A percentile compares a stretch with the other conserved stretches of the same genome.
Conservation (phyloP, 1,140 invertebrate species). For the Cydia amplana region DNA sequence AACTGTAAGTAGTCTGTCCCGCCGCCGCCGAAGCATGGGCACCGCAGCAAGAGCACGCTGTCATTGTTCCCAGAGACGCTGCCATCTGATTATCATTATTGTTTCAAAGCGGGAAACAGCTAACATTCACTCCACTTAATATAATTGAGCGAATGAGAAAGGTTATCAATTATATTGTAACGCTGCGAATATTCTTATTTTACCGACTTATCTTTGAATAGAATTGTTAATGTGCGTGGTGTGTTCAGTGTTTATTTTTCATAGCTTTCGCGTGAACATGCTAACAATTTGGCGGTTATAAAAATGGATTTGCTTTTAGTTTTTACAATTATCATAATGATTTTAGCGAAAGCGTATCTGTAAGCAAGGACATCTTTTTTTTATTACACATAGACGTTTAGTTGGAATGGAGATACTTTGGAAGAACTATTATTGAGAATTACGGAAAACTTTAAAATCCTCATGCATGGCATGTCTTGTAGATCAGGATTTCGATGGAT, state of each 20-base stretch:
- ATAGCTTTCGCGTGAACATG: constrained; percentile 25
- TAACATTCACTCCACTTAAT: constrained; percentile 75
- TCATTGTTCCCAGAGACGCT: constrained; percentile 72
- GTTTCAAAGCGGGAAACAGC: constrained; percentile 73
- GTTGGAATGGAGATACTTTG: neutral
- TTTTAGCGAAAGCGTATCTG: neutral
- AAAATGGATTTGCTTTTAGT: neutral
- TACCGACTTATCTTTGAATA: constrained; percentile 27
- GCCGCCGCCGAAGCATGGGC: constrained; percentile 42
- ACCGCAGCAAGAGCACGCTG: constrained; percentile 57
- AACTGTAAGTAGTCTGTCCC: constrained; percentile 25
- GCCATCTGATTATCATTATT: constrained; percentile 73
- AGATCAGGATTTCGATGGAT: too few species aligned
- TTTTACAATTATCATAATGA: neutral
- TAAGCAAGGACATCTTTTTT: neutral
- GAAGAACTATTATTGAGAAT: too few species aligned
- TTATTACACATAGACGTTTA: neutral
- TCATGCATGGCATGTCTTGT: too few species aligned
- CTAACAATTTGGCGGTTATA: constrained; percentile 6
- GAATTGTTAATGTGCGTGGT: constrained; percentile 21
- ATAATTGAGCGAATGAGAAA: constrained; percentile 75
- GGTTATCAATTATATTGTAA: constrained; percentile 69
- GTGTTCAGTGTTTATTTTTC: constrained; percentile 30
- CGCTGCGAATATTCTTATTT: constrained; percentile 33
- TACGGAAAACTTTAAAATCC: too few species aligned